Evolutionary conservation across 1,140 invertebrate species (phyloP), one percentile per base, ranked within the genome.

Genomic region (Carposina sasakii): DNA sequence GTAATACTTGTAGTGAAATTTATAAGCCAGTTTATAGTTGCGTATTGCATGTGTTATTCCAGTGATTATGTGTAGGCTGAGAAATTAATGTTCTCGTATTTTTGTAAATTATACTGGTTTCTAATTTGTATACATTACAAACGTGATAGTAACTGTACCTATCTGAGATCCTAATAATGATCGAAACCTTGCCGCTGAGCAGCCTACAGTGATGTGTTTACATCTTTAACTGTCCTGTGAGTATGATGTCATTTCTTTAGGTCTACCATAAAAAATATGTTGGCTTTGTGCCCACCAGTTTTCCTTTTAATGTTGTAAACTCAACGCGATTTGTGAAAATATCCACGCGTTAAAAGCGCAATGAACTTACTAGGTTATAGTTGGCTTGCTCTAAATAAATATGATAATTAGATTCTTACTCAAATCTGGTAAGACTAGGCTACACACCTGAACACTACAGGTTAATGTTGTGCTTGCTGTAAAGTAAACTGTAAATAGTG

Each of bases 231-330:
- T 70, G 67, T 70, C 70, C 71, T 63, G 79, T 83, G 57, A 83
- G 79, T 83, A 83, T 83, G 79, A 83, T 83, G 79, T 83, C 79
- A 83, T 81, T 79, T n/a, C n/a, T n/a, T 67, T 72, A 68, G 63
- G 71, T 63, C 67, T 73, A 70, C 73, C 76, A 76, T 77, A 79
- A 76, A 81, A 78, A 83, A 83, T 64, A 67, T 71, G 70, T 83
- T 83, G 79, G 77, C 77, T 83, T 75, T 73, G 73, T 83, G 79
- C 79, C 79, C 79, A 81, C 68, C 71, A 69, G 65, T 81, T 81
- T 83, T 73, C 75, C 76, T 78, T 49, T 64, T 71, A 69, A 61
- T 21, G 40, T 71, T 63, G 62, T 63, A 66, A 73, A 71, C 72
- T 52, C 60, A 66, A 72, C 67, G 71, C 56, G 48, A 62, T 72